These are phyloP conservation scores for Chrysogorgia sp. DNA, from an alignment of 92 coral and sea anemone genomes.

Conservation along the genomic window DNA sequence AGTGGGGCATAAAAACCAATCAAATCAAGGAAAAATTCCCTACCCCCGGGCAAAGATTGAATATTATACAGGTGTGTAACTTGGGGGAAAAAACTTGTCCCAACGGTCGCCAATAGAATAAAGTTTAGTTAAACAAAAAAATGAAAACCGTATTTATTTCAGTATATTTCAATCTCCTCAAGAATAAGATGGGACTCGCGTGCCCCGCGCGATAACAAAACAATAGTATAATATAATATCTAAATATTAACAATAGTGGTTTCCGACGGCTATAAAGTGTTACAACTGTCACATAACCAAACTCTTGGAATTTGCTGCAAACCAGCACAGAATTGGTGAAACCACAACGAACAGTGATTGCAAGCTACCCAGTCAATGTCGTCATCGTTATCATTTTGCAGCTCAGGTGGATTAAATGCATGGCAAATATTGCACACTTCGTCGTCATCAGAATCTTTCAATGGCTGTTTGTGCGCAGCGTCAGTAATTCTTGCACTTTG, in stretches of 20 bases:
- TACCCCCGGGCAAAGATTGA: too few relatives aligned
- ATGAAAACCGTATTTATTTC: conserved; percentile 8
- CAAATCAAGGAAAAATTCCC: too few relatives aligned
- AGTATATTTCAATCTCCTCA: conserved; percentile 4
- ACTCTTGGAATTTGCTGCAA: conserved; percentile 42
- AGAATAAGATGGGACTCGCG: conserved; percentile 6
- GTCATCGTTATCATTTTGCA: conserved; percentile 25
- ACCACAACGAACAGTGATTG: conserved; percentile 47
- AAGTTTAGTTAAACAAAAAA: neutral
- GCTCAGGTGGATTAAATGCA: conserved; percentile 45
- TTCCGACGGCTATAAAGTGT: conserved; percentile 8
- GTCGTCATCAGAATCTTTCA: conserved; percentile 19
- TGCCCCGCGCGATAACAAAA: conserved; percentile 13
- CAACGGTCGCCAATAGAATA: neutral
- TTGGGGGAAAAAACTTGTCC: too few relatives aligned
- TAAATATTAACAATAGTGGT: conserved; percentile 2
- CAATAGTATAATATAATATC: neutral
- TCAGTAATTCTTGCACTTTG: conserved; percentile 34
- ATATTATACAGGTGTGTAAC: too few relatives aligned
- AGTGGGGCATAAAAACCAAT: too few relatives aligned
- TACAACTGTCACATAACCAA: conserved; percentile 16
- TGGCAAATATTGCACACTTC: conserved; percentile 41
- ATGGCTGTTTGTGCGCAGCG: neutral
- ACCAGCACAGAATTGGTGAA: conserved; percentile 35
- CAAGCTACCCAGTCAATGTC: conserved; percentile 56